These are phyloP conservation scores for Coendou prehensilis DNA, from an alignment of 2,797 vertebrate species.

Conservation along the genomic window DNA sequence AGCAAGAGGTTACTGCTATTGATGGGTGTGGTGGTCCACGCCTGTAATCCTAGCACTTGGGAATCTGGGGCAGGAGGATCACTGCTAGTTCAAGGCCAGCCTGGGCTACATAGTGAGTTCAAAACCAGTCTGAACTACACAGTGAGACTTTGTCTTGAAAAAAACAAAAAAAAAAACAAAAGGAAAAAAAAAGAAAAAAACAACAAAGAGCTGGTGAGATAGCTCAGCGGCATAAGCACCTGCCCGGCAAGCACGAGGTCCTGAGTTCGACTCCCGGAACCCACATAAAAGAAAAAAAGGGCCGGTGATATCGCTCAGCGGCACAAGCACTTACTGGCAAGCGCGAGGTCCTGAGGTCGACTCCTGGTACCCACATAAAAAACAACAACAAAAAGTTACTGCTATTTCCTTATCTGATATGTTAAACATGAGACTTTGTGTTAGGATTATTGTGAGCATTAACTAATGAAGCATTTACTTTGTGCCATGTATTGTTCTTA, in stretches of 20 bases:
- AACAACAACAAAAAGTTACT: neutral
- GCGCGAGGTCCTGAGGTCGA: too few species aligned
- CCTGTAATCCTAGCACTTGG: neutral
- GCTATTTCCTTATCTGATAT: neutral
- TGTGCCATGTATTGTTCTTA: neutral
- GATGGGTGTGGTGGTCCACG: neutral
- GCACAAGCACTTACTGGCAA: too few species aligned
- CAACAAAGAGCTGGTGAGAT: neutral
- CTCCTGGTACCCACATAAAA: too few species aligned
- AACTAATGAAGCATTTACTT: neutral
- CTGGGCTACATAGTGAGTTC: neutral
- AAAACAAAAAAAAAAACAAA: neutral
- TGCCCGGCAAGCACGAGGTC: too few species aligned
- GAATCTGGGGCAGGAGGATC: neutral
- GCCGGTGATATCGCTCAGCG: too few species aligned
- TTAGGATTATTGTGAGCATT: neutral
- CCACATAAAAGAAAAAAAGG: too few species aligned
- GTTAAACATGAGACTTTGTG: neutral
- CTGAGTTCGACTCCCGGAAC: too few species aligned
- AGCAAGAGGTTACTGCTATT: neutral
- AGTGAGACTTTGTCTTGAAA: neutral
- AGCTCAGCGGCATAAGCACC: too few species aligned
- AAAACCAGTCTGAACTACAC: neutral
- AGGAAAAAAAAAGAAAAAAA: neutral
- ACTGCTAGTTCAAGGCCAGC: neutral